Conservation (phyloP, 2,797 vertebrate genomes). For the Amphiprion clarkii region DNA sequence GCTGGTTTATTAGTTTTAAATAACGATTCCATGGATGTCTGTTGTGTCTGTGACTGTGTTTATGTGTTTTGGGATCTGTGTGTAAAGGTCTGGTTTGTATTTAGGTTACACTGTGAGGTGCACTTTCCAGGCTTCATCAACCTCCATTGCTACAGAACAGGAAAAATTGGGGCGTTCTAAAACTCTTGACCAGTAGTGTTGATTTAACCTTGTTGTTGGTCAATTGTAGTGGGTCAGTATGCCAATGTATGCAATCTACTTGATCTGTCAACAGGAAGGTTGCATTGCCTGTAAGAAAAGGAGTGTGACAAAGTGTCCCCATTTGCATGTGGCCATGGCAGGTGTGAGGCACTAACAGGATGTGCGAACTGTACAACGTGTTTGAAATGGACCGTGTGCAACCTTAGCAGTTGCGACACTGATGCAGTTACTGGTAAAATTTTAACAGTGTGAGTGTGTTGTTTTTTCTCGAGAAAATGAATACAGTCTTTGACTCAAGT, state of each 20-base stretch:
- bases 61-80: background rate
- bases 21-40: background rate
- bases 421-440: background rate
- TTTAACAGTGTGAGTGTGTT: background rate
- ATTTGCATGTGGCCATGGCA: slow-evolving; percentile 26
- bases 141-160: too few species aligned
- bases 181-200: too few species aligned
- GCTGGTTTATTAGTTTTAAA: slow-evolving; percentile 19
- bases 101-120: background rate
- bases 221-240: background rate
- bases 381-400: background rate
- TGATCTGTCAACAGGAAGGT: background rate
- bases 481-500: background rate
- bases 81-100: background rate
- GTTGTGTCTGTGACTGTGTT: slow-evolving; percentile 8
- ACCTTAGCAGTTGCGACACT: background rate
- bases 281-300: background rate
- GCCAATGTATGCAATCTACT: background rate
- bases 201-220: background rate
- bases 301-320: background rate
- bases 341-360: slow-evolving; percentile 19
- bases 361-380: slow-evolving; percentile 8
- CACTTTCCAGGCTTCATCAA: too few species aligned
- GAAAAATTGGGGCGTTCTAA: too few species aligned
- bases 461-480: background rate